Percentiles rank a stretch among this genome's conserved stretches.
These are phyloP conservation scores for Oscheius sp. DNA, from an alignment of 1,140 invertebrate species.

Conservation along the genomic window DNA sequence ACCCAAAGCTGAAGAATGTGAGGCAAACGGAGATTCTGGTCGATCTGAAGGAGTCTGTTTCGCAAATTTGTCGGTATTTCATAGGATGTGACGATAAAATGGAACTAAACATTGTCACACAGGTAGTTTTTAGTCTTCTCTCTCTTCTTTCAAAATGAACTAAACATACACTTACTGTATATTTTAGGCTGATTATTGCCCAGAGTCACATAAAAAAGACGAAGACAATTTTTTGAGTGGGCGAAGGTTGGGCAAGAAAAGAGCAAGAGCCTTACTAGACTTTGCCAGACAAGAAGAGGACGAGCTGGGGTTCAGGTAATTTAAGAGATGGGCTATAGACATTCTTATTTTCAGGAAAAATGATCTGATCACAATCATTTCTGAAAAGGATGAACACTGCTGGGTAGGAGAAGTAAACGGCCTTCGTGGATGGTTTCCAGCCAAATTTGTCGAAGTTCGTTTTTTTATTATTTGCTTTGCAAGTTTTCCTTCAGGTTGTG, in stretches of 20 bases:
- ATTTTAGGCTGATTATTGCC: conserved; percentile 85
- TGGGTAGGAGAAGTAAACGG: conserved; percentile 99
- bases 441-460: conserved; percentile 63
- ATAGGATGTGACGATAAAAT: conserved; percentile 62
- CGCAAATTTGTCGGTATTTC: conserved; percentile 82
- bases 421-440: conserved; percentile 95
- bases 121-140: conserved; percentile 42
- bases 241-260: conserved; percentile 77
- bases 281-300: conserved; percentile 98
- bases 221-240: conserved; percentile 89
- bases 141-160: too few species aligned
- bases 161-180: neutral
- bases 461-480: too few species aligned
- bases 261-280: conserved; percentile 91
- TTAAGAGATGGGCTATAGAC: neutral
- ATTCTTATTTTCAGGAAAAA: conserved; percentile 45
- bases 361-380: conserved; percentile 72
- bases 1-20: conserved; percentile 89
- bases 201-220: conserved; percentile 89
- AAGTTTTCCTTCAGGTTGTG: conserved; percentile 66
- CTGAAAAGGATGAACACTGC: conserved; percentile 97
- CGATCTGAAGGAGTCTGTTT: conserved; percentile 89
- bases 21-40: conserved; percentile 84
- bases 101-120: conserved; percentile 42
- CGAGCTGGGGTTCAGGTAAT: conserved; percentile 84